Evolutionary conservation across 2,888 invertebrate genomes (phyloP).

Genomic region (Lepidonotus clava): DNA sequence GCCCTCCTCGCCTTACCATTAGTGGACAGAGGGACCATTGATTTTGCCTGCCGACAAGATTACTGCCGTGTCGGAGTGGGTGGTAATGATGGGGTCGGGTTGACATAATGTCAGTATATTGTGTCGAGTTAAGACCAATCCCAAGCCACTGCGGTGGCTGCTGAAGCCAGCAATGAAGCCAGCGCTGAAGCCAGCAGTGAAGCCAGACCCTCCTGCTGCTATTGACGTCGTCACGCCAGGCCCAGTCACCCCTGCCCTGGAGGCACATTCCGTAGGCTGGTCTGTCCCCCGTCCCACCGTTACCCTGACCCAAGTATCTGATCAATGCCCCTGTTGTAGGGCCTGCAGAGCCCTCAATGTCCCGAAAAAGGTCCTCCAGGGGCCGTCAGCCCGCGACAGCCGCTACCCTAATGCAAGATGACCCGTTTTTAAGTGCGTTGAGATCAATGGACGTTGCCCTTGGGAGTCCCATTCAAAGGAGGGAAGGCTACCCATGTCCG

Average conservation of each 20-base stretch:
- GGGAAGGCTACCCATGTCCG: not conserved
- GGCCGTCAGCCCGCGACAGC: not conserved
- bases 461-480: not conserved
- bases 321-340: not conserved
- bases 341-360: too few relatives aligned
- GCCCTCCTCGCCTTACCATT: not conserved
- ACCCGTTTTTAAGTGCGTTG: not conserved
- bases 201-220: not conserved
- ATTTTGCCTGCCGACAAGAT: not conserved
- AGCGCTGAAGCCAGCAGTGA: not conserved
- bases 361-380: too few relatives aligned
- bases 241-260: not conserved
- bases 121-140: too few relatives aligned
- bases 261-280: too few relatives aligned
- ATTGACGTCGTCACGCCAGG: not conserved
- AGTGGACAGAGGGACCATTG: not conserved
- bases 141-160: too few relatives aligned
- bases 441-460: too few relatives aligned
- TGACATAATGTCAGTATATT: too few relatives aligned
- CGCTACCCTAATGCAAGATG: not conserved
- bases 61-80: not conserved
- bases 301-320: not conserved
- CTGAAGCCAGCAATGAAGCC: not conserved
- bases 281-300: not conserved
- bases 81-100: too few relatives aligned